A percentile compares a stretch with the other conserved stretches of the same genome.
Conservation (phyloP, 2,888 invertebrate genomes). For the Morinoia aosen region DNA sequence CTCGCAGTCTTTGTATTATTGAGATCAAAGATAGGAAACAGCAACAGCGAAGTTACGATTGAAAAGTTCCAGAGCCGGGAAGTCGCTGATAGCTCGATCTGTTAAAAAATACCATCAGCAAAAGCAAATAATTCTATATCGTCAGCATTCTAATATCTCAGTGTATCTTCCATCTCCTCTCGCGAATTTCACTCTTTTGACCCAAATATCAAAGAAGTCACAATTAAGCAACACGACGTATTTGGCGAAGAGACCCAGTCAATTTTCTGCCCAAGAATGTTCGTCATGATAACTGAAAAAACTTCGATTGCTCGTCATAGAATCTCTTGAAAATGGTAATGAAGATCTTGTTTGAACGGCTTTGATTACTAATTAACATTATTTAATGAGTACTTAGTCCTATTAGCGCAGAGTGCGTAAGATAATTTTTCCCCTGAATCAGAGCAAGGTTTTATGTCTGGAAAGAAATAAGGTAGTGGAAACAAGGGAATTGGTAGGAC, state of each 20-base stretch:
- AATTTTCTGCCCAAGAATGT: too few species aligned
- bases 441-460: too few species aligned
- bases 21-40: neutral
- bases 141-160: neutral
- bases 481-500: too few species aligned
- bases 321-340: too few species aligned
- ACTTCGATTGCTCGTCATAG: too few species aligned
- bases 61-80: neutral
- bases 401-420: too few species aligned
- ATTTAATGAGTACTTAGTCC: too few species aligned
- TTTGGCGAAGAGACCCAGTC: neutral
- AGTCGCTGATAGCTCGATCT: neutral
- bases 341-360: too few species aligned
- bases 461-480: too few species aligned
- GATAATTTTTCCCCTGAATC: too few species aligned
- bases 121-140: constrained; percentile 1
- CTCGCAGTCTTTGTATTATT: neutral
- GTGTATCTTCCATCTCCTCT: neutral
- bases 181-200: neutral
- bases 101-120: neutral
- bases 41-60: neutral
- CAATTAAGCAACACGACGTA: neutral
- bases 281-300: too few species aligned
- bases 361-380: too few species aligned
- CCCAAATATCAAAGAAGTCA: neutral